Evolutionary conservation across 2,888 invertebrate genomes (phyloP).

Genomic region (Hypomecis atomaria): DNA sequence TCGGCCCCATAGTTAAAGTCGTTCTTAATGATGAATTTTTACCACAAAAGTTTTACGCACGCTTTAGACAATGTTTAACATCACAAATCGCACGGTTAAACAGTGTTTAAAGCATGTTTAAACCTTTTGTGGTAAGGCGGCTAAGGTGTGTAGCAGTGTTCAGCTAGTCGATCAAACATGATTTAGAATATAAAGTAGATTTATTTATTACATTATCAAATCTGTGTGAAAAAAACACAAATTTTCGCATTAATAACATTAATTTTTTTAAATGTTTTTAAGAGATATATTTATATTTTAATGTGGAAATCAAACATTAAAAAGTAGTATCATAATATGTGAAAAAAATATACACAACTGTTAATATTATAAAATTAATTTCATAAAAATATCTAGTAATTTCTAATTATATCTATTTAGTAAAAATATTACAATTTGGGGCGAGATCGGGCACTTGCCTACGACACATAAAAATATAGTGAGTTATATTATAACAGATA

Average conservation of each 20-base stretch:
- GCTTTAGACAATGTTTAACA: no score
- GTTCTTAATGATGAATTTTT: no score
- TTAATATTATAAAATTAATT: constrained; percentile 61
- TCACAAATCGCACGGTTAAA: no score
- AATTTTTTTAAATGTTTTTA: constrained; percentile 48
- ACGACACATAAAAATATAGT: constrained; percentile 1
- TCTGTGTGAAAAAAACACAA: not conserved
- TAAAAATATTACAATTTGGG: constrained; percentile 53
- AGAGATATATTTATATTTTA: constrained; percentile 38
- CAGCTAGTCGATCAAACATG: no score
- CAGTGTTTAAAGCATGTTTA: no score
- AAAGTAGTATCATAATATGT: constrained; percentile 41
- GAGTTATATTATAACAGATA: constrained; percentile 4
- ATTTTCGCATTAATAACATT: not conserved
- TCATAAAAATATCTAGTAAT: constrained; percentile 43
- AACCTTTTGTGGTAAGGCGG: no score
- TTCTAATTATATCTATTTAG: constrained; percentile 50
- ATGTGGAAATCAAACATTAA: constrained; percentile 45
- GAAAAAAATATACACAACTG: constrained; percentile 64
- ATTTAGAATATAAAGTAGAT: no score
- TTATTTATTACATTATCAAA: no score
- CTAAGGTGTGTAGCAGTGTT: no score
- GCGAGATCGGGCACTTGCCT: constrained; percentile 53
- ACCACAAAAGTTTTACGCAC: no score
- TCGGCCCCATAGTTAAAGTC: no score